These are phyloP conservation scores for Nasalis larvatus DNA, from an alignment of 2,113 vertebrate genomes.

Conservation along the genomic window DNA sequence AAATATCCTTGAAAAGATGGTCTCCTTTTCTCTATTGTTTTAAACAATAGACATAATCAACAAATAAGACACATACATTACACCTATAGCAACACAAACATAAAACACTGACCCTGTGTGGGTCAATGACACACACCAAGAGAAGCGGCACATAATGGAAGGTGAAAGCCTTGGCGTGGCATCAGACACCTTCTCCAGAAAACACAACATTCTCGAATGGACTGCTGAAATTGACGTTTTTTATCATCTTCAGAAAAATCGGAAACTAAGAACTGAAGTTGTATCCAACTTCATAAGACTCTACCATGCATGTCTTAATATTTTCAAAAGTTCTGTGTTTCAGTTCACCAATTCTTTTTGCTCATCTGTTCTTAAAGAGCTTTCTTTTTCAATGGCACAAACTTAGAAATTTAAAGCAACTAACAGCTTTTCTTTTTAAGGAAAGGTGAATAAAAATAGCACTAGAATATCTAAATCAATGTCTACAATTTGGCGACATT, in stretches of 20 bases:
- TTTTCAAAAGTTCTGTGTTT: neutral
- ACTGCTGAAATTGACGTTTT: neutral
- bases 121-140: constrained; percentile 44
- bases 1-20: constrained; percentile 82
- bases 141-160: neutral
- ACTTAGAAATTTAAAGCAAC: neutral
- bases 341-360: neutral
- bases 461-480: neutral
- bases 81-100: constrained; percentile 67
- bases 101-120: constrained; percentile 13
- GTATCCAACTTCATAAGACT: neutral
- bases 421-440: constrained; percentile 7
- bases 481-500: neutral
- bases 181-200: neutral
- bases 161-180: neutral
- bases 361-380: neutral
- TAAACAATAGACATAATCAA: constrained; percentile 80
- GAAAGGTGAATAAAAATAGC: constrained; percentile 33
- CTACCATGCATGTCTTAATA: neutral
- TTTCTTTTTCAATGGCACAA: neutral
- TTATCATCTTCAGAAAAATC: neutral
- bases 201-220: neutral
- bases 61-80: constrained; percentile 79
- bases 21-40: constrained; percentile 85
- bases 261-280: neutral